Evolutionary conservation across 2,888 invertebrate genomes (phyloP).

Genomic region (Hypolimnas misippus): DNA sequence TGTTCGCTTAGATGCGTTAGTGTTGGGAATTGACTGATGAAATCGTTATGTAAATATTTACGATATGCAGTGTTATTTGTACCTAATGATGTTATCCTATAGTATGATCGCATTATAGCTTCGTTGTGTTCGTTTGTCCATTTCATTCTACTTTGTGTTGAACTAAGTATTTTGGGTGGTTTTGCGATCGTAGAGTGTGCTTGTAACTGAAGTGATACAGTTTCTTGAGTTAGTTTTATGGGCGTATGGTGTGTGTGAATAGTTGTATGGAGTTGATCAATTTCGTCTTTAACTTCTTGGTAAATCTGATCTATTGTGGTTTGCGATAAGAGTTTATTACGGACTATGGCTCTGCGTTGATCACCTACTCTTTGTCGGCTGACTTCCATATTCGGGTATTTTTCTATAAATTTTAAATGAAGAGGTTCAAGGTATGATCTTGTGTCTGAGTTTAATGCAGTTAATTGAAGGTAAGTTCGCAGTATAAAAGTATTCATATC

Average conservation of each 20-base stretch:
- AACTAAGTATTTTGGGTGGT: too few species aligned
- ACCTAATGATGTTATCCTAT: slow-evolving; percentile 24
- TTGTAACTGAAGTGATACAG: too few species aligned
- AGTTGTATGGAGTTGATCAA: background rate
- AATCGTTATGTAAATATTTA: too few species aligned
- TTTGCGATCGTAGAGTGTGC: too few species aligned
- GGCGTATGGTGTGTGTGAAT: background rate
- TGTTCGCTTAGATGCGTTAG: too few species aligned
- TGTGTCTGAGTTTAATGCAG: slow-evolving; percentile 23
- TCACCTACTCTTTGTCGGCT: too few species aligned
- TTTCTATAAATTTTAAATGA: slow-evolving; percentile 29
- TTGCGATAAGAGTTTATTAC: slow-evolving; percentile 32
- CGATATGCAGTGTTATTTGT: slow-evolving; percentile 24
- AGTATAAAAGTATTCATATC: slow-evolving; percentile 27
- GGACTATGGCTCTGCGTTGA: slow-evolving; percentile 39
- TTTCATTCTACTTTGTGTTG: slow-evolving; percentile 3
- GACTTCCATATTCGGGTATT: too few species aligned
- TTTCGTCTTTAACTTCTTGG: background rate
- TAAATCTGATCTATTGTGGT: slow-evolving; percentile 19
- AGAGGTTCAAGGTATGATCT: slow-evolving; percentile 31
- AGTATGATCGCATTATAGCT: slow-evolving; percentile 29
- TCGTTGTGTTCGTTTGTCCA: too few species aligned
- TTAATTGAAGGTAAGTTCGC: slow-evolving; percentile 29
- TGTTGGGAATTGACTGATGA: too few species aligned
- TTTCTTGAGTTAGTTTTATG: too few species aligned